A percentile compares a stretch with the other conserved stretches of the same genome.
phyloP scores from a whole-genome alignment of 1,140 invertebrate genomes.

The Drosophila pruinosa region DNA sequence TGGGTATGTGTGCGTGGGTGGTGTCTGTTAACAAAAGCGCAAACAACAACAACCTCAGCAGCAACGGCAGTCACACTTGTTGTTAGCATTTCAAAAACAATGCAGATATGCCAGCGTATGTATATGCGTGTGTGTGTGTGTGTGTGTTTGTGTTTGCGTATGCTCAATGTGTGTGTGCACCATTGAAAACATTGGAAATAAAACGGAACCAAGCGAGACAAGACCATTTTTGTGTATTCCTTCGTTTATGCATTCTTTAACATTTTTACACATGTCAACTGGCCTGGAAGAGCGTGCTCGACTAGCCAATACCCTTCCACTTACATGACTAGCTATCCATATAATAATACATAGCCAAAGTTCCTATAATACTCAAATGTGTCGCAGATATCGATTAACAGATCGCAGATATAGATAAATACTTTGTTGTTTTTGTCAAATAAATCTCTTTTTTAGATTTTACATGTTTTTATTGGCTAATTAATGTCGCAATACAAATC shows the following conservation, averaged over 20 bases:
- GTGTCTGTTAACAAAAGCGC: conserved; percentile 43
- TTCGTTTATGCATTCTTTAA: conserved; percentile 12
- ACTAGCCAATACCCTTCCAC: background rate
- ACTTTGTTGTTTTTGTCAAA: too few relatives aligned
- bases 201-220: conserved; percentile 32
- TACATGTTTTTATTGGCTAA: too few relatives aligned
- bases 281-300: background rate
- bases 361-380: too few relatives aligned
- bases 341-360: too few relatives aligned
- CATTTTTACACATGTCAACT: background rate
- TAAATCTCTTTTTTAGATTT: too few relatives aligned
- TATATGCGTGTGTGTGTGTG: background rate
- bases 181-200: conserved; percentile 12
- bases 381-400: too few relatives aligned
- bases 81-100: conserved; percentile 49
- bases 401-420: too few relatives aligned
- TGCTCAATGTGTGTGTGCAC: conserved; percentile 4
- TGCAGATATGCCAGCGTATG: conserved; percentile 2
- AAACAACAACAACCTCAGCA: conserved; percentile 27
- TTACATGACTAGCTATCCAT: too few relatives aligned
- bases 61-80: conserved; percentile 47
- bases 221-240: conserved; percentile 14
- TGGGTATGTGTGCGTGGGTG: conserved; percentile 27
- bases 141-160: background rate
- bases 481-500: too few relatives aligned